Conservation (phyloP, 2,797 vertebrate genomes). For the Paramormyrops hopkinsi region DNA sequence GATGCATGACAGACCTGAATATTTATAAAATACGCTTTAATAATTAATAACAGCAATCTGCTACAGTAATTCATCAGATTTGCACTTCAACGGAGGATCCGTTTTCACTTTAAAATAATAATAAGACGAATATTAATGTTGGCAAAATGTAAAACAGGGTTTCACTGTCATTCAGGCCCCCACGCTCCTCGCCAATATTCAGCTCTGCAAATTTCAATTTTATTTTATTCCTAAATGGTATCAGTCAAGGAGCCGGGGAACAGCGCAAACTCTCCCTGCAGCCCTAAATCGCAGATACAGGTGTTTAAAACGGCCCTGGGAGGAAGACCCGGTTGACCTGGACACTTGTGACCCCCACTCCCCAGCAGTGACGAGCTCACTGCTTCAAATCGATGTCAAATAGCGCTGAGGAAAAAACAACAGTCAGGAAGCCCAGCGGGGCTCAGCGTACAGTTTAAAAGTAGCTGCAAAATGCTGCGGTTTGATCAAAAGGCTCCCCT, state of each 20-base stretch:
- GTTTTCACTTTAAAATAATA: conserved; percentile 81
- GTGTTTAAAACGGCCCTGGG: conserved; percentile 19
- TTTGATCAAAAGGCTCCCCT: conserved; percentile 75
- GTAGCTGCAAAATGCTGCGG: conserved; percentile 57
- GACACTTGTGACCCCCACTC: conserved; percentile 26
- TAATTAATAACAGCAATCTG: conserved; percentile 99
- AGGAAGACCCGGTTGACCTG: background rate
- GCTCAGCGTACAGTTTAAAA: conserved; percentile 72
- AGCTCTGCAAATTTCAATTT: conserved; percentile 17
- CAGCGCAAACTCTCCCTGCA: background rate
- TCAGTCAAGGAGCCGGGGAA: background rate
- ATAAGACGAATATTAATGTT: conserved; percentile 74
- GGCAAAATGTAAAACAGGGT: conserved; percentile 66
- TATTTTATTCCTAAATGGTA: conserved; percentile 15
- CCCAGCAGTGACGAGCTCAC: conserved; percentile 50
- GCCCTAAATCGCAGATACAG: background rate
- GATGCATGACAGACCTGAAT: conserved; percentile 95
- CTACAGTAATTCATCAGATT: conserved; percentile 84
- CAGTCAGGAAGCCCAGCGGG: conserved; percentile 64
- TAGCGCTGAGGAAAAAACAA: conserved; percentile 49
- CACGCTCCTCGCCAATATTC: conserved; percentile 38
- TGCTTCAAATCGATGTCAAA: conserved; percentile 54
- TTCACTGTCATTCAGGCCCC: conserved; percentile 45
- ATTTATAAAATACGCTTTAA: conserved; percentile 99
- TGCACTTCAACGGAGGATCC: conserved; percentile 79